These are phyloP conservation scores for Thrips palmi DNA, from an alignment of 1,140 invertebrate species.

Conservation along the genomic window DNA sequence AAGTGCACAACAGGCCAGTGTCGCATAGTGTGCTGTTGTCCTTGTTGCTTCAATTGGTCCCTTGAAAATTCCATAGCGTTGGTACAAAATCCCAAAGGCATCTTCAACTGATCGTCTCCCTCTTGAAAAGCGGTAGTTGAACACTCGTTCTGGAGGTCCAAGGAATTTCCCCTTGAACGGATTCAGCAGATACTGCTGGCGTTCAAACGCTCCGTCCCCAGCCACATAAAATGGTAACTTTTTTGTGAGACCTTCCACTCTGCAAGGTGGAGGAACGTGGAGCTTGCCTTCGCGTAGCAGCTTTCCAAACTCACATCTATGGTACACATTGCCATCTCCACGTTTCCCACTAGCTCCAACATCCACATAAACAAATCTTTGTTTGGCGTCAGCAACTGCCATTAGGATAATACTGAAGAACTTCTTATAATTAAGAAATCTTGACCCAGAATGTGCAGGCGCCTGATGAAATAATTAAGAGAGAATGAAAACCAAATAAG, in stretches of 20 bases:
- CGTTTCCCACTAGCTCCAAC: constrained; percentile 19
- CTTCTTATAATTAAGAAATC: constrained; percentile 25
- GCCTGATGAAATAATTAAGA: constrained; percentile 17
- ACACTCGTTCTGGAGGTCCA: constrained; percentile 17
- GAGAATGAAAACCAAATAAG: too few relatives aligned
- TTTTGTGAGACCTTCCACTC: constrained; percentile 9
- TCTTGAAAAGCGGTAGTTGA: constrained; percentile 24
- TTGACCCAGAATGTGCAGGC: constrained; percentile 17
- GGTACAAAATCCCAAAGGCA: constrained; percentile 22
- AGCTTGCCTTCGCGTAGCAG: constrained; percentile 3
- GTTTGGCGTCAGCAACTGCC: constrained; percentile 20
- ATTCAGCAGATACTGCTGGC: constrained; percentile 21
- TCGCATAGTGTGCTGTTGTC: too few relatives aligned
- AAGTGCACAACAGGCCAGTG: too few relatives aligned
- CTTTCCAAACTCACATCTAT: constrained; percentile 15
- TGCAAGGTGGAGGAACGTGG: constrained; percentile 4
- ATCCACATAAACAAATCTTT: constrained; percentile 20
- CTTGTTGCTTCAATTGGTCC: too few relatives aligned
- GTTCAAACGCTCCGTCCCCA: constrained; percentile 25
- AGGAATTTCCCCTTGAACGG: constrained; percentile 17
- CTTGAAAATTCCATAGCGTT: constrained; percentile 16
- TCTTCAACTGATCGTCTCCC: constrained; percentile 23
- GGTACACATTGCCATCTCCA: constrained; percentile 21
- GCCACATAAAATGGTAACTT: constrained; percentile 17
- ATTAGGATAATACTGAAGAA: constrained; percentile 20